phyloP scores from a whole-genome alignment of 2,113 vertebrate species.

The Limnothrissa miodon region DNA sequence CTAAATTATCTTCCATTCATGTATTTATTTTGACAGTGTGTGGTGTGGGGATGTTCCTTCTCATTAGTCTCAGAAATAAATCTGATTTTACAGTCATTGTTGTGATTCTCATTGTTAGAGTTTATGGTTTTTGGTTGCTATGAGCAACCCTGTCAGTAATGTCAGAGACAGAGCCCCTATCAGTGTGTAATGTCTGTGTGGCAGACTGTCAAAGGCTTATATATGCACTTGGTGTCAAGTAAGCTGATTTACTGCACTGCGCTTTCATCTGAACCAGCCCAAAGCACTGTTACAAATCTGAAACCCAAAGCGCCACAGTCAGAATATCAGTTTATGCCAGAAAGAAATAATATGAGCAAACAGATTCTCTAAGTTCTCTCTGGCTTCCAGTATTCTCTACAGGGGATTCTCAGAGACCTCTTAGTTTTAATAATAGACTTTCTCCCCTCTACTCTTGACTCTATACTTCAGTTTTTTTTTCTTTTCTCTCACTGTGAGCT shows the following conservation, averaged over 20 bases:
- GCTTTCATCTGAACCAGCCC: not conserved
- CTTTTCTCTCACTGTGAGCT: not conserved
- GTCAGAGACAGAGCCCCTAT: not conserved
- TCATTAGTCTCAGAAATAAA: too few species aligned
- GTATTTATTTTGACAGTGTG: too few species aligned
- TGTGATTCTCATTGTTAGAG: not conserved
- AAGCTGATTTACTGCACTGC: not conserved
- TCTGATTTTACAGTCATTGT: not conserved
- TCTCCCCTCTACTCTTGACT: not conserved
- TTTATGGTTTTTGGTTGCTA: not conserved
- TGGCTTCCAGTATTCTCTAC: not conserved
- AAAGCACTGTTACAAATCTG: not conserved
- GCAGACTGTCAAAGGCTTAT: not conserved
- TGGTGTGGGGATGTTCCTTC: too few species aligned
- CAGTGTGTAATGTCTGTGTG: not conserved
- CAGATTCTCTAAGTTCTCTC: not conserved
- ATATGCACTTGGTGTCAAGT: not conserved
- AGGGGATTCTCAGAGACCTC: not conserved
- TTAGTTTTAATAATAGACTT: not conserved
- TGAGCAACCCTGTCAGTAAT: not conserved
- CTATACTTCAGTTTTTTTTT: not conserved
- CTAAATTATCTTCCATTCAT: too few species aligned
- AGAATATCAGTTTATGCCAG: not conserved
- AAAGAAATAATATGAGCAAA: not conserved
- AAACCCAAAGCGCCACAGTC: not conserved